Base-by-base conservation (phyloP, 2,888 invertebrate species). In the Ophion costatus region DNA sequence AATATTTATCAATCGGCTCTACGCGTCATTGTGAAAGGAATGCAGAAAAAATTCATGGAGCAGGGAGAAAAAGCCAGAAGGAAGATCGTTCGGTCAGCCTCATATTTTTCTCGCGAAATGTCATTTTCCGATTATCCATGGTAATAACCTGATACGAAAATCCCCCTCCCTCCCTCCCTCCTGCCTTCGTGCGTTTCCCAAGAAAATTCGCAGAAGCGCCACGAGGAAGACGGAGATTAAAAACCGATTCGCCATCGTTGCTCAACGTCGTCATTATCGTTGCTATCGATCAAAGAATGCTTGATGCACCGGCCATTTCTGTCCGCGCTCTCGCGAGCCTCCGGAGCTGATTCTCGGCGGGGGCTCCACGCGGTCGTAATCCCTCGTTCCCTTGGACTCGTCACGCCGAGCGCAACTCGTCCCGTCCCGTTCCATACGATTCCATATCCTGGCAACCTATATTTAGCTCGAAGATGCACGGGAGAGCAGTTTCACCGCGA, bases 401-500 rank as follows among this genome's bases (percentile, higher is more conserved):
- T 78, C 73, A 67, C 77, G 67, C 78, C 66, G 56, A 61, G 67
- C 64, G 67, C 63, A 61, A 66, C 71, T 80, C 61, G 22, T 38
- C 56, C 24, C 78, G 24, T 51, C 63, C 63, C 75, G 75, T 66
- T 78, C 66, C 73, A 51, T 79, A 17, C 17, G 82, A 75, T 82
- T 79, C 75, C 66, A 71, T 76, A 63, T 78, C 22, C 73, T 78
- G 51, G 82, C 61, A 75, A 82, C 84, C 90, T 91, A 91, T 92
- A 91, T 92, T 92, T 92, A 92, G 90, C 89, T 88, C 87, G 89
- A 91, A 17, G 51, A 92, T 90, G 89, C 89, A 90, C 83, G 82
- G 1, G 87, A 73, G 84, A 74, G 86, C 88, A 92, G 90, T 92
- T 91, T 91, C 92, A 90, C 92, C 88, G 82, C 84, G 89, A 90